Evolutionary conservation across 92 coral and sea anemone species (phyloP).

Genomic region (Phymanthus crucifer): DNA sequence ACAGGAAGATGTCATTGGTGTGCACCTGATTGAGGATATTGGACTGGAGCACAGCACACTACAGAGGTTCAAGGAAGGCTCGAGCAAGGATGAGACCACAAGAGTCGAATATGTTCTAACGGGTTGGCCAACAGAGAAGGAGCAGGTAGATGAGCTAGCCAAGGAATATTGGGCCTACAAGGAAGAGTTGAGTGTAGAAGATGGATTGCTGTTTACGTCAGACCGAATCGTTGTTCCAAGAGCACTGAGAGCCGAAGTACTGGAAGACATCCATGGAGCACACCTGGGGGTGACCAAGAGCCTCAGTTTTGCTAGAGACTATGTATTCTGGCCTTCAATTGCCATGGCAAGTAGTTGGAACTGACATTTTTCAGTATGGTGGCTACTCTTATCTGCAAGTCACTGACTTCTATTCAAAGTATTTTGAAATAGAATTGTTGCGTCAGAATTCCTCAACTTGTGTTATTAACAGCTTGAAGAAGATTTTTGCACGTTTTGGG

Average conservation of each 20-base stretch:
- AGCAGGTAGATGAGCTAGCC: conserved; percentile 52
- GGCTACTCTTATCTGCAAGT: background rate
- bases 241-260: conserved; percentile 25
- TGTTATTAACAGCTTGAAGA: background rate
- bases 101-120: conserved; percentile 22
- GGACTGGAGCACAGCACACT: conserved; percentile 30
- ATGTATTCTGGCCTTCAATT: conserved; percentile 45
- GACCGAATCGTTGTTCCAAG: conserved; percentile 45
- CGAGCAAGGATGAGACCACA: background rate
- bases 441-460: background rate
- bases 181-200: conserved; percentile 56
- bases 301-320: conserved; percentile 39
- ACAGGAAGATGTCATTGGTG: conserved; percentile 40
- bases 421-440: background rate
- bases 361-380: background rate
- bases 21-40: conserved; percentile 28
- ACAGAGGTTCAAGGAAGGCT: conserved; percentile 23
- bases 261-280: conserved; percentile 45
- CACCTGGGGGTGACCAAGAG: conserved; percentile 43
- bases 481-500: background rate
- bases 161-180: conserved; percentile 54
- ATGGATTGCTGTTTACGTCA: conserved; percentile 45
- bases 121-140: conserved; percentile 40
- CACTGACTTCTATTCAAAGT: background rate
- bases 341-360: background rate